These are phyloP conservation scores for Remorina albescens DNA, from an alignment of 2,797 vertebrate species.

Conservation along the genomic window DNA sequence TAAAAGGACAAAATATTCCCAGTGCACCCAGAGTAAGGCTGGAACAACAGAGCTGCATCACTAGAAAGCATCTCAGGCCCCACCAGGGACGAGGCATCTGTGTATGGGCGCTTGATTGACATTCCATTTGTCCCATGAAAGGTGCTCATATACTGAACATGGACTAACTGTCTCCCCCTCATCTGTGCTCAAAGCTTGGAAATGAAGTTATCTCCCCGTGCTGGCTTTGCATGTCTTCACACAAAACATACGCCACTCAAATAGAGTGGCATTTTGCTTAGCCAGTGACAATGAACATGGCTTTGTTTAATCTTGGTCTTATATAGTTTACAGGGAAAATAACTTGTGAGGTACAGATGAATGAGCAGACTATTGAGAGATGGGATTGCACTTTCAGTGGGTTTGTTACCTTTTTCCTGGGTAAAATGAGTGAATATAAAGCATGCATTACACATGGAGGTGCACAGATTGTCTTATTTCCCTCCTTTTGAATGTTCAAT, in stretches of 20 bases:
- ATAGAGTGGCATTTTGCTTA: conserved; percentile 78
- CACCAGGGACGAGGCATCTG: conserved; percentile 71
- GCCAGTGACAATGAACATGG: conserved; percentile 77
- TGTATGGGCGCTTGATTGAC: conserved; percentile 83
- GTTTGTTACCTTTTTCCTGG: conserved; percentile 21
- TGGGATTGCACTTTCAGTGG: conserved; percentile 13
- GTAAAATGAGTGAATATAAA: conserved; percentile 34
- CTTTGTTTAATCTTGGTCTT: conserved; percentile 59
- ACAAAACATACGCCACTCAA: conserved; percentile 82
- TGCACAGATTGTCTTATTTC: conserved; percentile 59
- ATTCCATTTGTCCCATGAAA: conserved; percentile 88
- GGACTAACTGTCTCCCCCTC: conserved; percentile 75
- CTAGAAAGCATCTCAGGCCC: conserved; percentile 74
- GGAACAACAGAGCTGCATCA: conserved; percentile 80
- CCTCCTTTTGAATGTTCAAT: conserved; percentile 76
- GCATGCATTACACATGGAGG: conserved; percentile 27
- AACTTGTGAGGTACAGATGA: conserved; percentile 30
- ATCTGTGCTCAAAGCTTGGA: conserved; percentile 78
- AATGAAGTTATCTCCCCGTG: conserved; percentile 74
- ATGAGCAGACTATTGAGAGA: conserved; percentile 16
- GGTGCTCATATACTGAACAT: conserved; percentile 85
- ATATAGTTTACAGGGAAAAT: conserved; percentile 41
- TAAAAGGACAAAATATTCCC: conserved; percentile 84
- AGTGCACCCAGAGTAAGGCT: conserved; percentile 77
- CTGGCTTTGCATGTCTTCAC: conserved; percentile 44